Conservation (phyloP, 2,113 vertebrate genomes). For the Callithrix jacchus region DNA sequence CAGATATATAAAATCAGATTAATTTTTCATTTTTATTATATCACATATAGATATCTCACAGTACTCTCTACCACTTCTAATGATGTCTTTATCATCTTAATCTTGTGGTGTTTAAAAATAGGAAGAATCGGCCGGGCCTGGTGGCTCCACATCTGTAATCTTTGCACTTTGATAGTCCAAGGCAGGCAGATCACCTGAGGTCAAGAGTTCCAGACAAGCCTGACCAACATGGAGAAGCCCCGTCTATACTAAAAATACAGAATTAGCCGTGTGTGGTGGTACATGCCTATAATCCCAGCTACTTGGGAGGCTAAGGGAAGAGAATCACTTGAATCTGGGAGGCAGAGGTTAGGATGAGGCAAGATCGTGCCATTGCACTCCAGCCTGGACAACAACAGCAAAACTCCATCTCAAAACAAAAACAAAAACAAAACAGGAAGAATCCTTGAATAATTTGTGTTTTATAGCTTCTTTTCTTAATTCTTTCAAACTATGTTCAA, state of each 20-base stretch:
- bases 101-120: slow-evolving; percentile 1
- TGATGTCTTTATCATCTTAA: neutral
- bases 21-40: neutral
- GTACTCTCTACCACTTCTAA: slow-evolving; percentile 27
- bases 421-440: neutral
- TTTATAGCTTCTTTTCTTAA: neutral
- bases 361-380: neutral
- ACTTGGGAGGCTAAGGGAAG: neutral
- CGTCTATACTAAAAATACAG: neutral
- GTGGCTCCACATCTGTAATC: neutral
- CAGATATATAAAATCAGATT: neutral
- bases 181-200: neutral
- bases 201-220: neutral
- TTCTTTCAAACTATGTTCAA: neutral
- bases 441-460: slow-evolving; percentile 27
- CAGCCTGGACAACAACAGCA: neutral
- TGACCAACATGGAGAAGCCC: neutral
- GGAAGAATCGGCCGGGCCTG: too few species aligned
- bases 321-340: neutral
- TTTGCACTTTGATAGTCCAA: neutral
- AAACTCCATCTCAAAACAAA: neutral
- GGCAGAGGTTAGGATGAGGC: neutral
- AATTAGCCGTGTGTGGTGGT: neutral
- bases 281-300: neutral
- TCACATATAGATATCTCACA: slow-evolving; percentile 2